phyloP scores from a whole-genome alignment of 1,140 invertebrate species.

The Pissodes strobi region DNA sequence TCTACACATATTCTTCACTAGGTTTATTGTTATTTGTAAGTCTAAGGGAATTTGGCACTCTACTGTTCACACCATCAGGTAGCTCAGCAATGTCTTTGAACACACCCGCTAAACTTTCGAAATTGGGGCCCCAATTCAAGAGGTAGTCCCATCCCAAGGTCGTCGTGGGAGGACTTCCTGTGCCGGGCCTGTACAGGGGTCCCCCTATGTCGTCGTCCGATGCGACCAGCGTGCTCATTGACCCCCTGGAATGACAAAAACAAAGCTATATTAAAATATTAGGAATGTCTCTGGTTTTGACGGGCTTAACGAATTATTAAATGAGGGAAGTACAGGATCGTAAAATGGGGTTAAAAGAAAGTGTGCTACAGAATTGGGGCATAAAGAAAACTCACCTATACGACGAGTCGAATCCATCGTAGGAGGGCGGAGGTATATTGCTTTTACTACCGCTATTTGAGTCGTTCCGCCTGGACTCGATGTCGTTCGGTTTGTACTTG shows the following conservation, averaged over 20 bases:
- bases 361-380: no score
- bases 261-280: slow-evolving; percentile 9
- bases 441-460: slow-evolving; percentile 58
- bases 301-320: no score
- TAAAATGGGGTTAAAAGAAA: no score
- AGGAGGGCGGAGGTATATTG: slow-evolving; percentile 71
- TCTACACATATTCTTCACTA: slow-evolving; percentile 78
- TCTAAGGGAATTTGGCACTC: slow-evolving; percentile 66
- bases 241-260: slow-evolving; percentile 64
- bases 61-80: slow-evolving; percentile 75
- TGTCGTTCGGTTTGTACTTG: slow-evolving; percentile 76
- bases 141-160: slow-evolving; percentile 90
- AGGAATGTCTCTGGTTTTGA: no score
- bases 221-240: slow-evolving; percentile 88
- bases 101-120: slow-evolving; percentile 91
- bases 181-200: slow-evolving; percentile 73
- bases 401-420: slow-evolving; percentile 91
- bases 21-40: slow-evolving; percentile 68
- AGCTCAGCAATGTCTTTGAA: slow-evolving; percentile 95
- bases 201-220: slow-evolving; percentile 86
- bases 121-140: slow-evolving; percentile 94
- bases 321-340: no score
- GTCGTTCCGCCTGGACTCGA: slow-evolving; percentile 64
- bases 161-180: slow-evolving; percentile 73
- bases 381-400: slow-evolving; percentile 59